phyloP scores from a whole-genome alignment of 2,888 invertebrate genomes.

The Tenthredo livida region DNA sequence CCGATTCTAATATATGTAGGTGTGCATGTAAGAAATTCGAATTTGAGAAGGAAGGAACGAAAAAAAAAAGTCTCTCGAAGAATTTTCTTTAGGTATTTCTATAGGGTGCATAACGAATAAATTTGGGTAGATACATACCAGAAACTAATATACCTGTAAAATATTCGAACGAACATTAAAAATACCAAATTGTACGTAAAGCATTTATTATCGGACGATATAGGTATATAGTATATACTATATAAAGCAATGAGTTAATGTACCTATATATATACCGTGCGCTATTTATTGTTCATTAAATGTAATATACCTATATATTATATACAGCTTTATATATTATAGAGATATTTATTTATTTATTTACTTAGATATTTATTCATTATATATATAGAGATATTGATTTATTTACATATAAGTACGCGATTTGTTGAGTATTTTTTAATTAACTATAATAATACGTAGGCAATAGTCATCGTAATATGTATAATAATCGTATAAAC shows the following conservation, averaged over 20 bases:
- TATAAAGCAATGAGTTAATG: not conserved
- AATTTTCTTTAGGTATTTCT: too few species aligned
- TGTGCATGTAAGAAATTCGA: too few species aligned
- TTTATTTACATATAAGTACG: not conserved
- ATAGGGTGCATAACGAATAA: too few species aligned
- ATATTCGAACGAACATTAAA: not conserved
- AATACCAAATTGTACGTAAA: too few species aligned
- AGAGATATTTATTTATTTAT: constrained; percentile 1
- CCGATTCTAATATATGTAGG: too few species aligned
- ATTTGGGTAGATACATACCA: too few species aligned
- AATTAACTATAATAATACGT: not conserved
- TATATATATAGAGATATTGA: not conserved
- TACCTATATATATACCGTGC: not conserved
- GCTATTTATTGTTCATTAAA: constrained; percentile 6
- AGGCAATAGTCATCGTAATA: not conserved
- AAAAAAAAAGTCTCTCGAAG: too few species aligned
- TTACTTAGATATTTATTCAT: not conserved
- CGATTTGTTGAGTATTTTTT: constrained; percentile 2
- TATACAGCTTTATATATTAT: not conserved
- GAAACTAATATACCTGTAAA: too few species aligned
- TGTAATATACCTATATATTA: not conserved
- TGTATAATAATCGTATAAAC: not conserved
- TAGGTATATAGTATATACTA: not conserved
- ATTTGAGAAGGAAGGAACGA: too few species aligned
- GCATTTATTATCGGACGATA: not conserved